Base-by-base conservation (phyloP, 2,797 vertebrate species). In the Lagorchestes hirsutus region DNA sequence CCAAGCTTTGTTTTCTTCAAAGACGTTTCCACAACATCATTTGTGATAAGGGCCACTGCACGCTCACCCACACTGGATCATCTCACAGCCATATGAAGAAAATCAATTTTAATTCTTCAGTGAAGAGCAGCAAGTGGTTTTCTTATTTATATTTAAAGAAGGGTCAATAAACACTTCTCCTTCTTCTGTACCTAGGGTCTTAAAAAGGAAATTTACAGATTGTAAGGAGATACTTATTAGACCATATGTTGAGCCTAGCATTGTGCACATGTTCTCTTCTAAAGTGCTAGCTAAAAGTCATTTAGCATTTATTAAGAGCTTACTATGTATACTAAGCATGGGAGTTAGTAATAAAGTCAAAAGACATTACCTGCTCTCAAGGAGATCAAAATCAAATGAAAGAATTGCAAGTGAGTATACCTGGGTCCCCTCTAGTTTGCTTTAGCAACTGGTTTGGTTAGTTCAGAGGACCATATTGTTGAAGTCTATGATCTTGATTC, bases 91-190 rank as follows among this genome's bases (percentile, higher is more conserved):
- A 94, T 87, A 94, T 97, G 92, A 46, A 96, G 92, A 96, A 98
- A 96, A 97, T 96, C 95, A 94, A 96, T 97, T 96, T 96, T 95
- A 96, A 97, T 97, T 97, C 92, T 97, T 96, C 67, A 95, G 94
- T 96, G 91, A 97, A 91, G 93, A 97, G 14, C 54, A 96, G 59
- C 50, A 93, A 93, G 92, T 96, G 31, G 29, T 93, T 92, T 97
- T 97, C 96, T 92, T 96, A 82, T 91, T 93, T 96, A 92, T 96
- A 95, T 92, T 95, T 96, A 92, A 96, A 93, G 57, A 90, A 58
- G 18, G 40, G 27, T 96, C 90, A 74, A 91, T 95, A 93, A 93
- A 22, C 58, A 97, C 6, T 82, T 31, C 13, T 91, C 62, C 46
- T 24, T 12, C 8, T 1, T 90, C 8, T 93, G 55, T 91, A 54